A percentile compares a stretch with the other conserved stretches of the same genome.
Evolutionary conservation across 2,113 vertebrate species (phyloP).

Genomic region (Myotis davidii): DNA sequence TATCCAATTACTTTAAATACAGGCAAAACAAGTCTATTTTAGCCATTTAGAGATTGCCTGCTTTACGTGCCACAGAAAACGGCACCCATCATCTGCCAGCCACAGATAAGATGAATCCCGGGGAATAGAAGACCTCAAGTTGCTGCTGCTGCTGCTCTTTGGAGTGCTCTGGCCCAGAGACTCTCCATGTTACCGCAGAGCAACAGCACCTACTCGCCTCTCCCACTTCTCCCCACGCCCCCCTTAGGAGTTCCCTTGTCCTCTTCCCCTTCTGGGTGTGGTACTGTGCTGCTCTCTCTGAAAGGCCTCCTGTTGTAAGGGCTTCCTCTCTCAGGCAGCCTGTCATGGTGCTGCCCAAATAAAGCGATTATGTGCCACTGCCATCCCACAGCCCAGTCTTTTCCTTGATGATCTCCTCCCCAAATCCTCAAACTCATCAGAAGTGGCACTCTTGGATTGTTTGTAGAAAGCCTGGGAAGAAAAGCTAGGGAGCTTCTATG

Average conservation of each 20-base stretch:
- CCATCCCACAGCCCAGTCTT: background rate
- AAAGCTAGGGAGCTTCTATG: too few species aligned
- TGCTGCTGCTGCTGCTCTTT: background rate
- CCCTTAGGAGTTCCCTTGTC: background rate
- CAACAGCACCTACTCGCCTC: background rate
- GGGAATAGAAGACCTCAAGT: background rate
- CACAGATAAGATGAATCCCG: background rate
- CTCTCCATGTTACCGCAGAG: background rate
- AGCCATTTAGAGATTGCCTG: background rate
- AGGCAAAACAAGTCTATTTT: background rate
- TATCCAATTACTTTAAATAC: background rate
- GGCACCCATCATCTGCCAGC: background rate
- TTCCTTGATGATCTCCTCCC: background rate
- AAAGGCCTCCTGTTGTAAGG: background rate
- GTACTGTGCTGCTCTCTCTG: background rate
- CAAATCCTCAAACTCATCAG: background rate
- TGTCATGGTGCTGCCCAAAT: background rate
- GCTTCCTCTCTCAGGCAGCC: background rate
- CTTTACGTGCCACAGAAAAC: background rate
- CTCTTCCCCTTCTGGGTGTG: background rate
- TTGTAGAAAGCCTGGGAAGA: too few species aligned
- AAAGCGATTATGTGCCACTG: background rate
- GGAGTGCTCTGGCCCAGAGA: background rate
- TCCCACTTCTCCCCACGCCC: background rate
- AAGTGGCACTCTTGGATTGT: too few species aligned